Evolutionary conservation across 2,797 vertebrate genomes (phyloP).

Genomic region (Champsocephalus esox): DNA sequence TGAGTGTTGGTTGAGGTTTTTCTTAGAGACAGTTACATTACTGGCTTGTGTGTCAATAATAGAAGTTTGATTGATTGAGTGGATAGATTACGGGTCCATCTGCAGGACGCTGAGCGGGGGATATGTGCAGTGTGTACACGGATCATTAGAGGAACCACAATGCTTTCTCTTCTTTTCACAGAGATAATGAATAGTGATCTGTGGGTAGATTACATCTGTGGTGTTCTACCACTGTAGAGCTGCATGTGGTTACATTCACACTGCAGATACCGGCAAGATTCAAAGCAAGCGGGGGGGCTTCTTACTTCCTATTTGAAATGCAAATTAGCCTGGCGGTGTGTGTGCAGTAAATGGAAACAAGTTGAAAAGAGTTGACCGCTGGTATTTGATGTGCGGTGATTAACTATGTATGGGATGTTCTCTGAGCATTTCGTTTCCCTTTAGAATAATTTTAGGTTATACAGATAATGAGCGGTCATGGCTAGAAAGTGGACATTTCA

Average conservation of each 20-base stretch:
- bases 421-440: not conserved
- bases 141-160: conserved; percentile 54
- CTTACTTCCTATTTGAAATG: conserved; percentile 8
- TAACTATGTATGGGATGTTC: not conserved
- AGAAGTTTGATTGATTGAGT: conserved; percentile 50
- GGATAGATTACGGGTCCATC: conserved; percentile 56
- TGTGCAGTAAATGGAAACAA: conserved; percentile 15
- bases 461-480: not conserved
- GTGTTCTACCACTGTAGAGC: conserved; percentile 16
- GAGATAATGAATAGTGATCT: conserved; percentile 56
- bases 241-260: not conserved
- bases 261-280: not conserved
- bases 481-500: not conserved
- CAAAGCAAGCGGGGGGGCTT: conserved; percentile 2
- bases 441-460: conserved; percentile 10
- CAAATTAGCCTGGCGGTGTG: conserved; percentile 21
- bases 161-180: conserved; percentile 47
- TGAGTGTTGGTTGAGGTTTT: too few species aligned
- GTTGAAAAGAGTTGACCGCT: conserved; percentile 16
- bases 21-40: too few species aligned
- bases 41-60: conserved; percentile 41
- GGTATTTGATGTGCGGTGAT: conserved; percentile 6
- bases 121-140: conserved; percentile 48
- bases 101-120: conserved; percentile 46
- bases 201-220: conserved; percentile 40